Percentiles rank a stretch among this genome's conserved stretches.
phyloP scores from a whole-genome alignment of 2,888 invertebrate species.

The Heliconius aoede region DNA sequence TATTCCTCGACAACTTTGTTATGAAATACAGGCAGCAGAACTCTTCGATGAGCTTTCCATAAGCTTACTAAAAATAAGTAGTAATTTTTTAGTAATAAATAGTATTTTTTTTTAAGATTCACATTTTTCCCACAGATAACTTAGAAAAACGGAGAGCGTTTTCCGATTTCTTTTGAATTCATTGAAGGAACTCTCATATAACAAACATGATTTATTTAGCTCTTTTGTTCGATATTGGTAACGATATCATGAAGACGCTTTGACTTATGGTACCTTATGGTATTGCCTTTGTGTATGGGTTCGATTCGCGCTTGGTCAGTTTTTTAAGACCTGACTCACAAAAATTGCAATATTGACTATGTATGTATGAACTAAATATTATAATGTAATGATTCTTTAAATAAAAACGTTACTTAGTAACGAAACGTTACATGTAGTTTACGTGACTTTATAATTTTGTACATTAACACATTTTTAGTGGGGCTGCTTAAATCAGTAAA shows the following conservation, averaged over 20 bases:
- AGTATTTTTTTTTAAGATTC: too few relatives aligned
- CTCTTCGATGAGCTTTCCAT: conserved; percentile 85
- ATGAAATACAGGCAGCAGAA: conserved; percentile 86
- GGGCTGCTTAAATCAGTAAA: not conserved
- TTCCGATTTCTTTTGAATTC: too few relatives aligned
- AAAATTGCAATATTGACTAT: not conserved
- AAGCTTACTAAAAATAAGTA: conserved; percentile 81
- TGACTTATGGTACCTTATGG: too few relatives aligned
- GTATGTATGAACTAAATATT: not conserved
- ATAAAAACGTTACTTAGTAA: not conserved
- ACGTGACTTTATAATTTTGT: not conserved
- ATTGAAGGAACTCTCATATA: not conserved
- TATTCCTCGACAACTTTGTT: conserved; percentile 86
- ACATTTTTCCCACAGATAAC: too few relatives aligned
- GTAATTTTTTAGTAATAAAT: too few relatives aligned
- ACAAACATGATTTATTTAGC: not conserved
- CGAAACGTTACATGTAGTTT: not conserved
- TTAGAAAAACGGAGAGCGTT: too few relatives aligned
- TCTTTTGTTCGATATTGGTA: too few relatives aligned
- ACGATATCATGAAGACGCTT: too few relatives aligned
- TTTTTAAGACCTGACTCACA: too few relatives aligned
- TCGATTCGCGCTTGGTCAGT: too few relatives aligned
- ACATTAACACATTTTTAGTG: not conserved
- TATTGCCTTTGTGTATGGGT: too few relatives aligned
- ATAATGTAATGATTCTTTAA: not conserved